Evolutionary conservation across 2,888 invertebrate species (phyloP).

Genomic region (Drosophila meridionalis): DNA sequence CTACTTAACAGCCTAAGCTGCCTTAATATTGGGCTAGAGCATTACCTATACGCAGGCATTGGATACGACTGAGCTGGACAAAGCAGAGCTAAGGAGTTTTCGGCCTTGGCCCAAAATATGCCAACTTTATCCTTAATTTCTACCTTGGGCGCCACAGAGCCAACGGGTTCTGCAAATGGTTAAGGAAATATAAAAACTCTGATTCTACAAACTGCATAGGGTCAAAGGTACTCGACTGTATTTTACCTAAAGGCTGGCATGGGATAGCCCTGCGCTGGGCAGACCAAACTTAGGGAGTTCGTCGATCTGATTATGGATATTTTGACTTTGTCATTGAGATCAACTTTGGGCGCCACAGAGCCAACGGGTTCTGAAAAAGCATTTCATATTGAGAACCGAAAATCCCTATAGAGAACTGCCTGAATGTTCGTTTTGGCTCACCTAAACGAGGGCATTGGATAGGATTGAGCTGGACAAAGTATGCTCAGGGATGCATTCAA

Average conservation of each 20-base stretch:
- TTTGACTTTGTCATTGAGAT: conserved; percentile 86
- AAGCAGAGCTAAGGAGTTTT: conserved; percentile 84
- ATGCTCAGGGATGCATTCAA: conserved; percentile 38
- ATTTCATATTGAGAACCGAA: too few relatives aligned
- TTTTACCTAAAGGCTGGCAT: conserved; percentile 81
- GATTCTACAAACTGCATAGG: not conserved
- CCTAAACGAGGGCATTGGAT: conserved; percentile 88
- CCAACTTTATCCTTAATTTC: conserved; percentile 87
- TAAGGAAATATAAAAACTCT: not conserved
- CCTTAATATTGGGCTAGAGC: conserved; percentile 1
- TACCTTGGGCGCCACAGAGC: conserved; percentile 87
- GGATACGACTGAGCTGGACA: conserved; percentile 90
- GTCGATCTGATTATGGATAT: conserved; percentile 77
- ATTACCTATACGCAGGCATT: conserved; percentile 87
- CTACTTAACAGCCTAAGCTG: not conserved
- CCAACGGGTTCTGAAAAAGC: conserved; percentile 85
- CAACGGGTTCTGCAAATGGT: conserved; percentile 85
- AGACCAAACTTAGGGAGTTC: conserved; percentile 87
- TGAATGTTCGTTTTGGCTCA: conserved; percentile 59
- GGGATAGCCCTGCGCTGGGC: conserved; percentile 90
- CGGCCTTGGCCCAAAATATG: conserved; percentile 61
- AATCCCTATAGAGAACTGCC: conserved; percentile 16
- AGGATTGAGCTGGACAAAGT: conserved; percentile 90
- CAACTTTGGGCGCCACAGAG: conserved; percentile 88
- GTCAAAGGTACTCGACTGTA: conserved; percentile 29